Evolutionary conservation across 1,140 invertebrate genomes (phyloP), one percentile per base, ranked within the genome.

Genomic region (Pantala flavescens): DNA sequence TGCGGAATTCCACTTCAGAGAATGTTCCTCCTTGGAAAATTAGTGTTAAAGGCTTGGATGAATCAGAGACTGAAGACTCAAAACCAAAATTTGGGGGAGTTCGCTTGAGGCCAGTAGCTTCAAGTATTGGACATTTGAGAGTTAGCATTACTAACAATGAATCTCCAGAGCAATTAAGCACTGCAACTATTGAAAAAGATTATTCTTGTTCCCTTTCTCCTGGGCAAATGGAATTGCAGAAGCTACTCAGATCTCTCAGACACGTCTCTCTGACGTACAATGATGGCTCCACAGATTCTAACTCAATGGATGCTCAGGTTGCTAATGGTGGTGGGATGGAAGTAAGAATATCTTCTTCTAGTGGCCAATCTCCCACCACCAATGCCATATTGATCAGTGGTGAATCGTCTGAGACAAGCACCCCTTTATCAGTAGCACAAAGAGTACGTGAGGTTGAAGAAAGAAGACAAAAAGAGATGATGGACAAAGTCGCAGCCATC

Each of bases 371-470:
- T 12, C 7, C 70, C 19, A 16, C 5, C 7, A n/a, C 74, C 5
- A 74, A 74, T n/a, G 19, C 49, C 16, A 63, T 74, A 10, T 23
- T 43, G 16, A 55, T 70, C 21, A 24, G 42, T 14, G 23, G 24
- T 0, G n/a, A 43, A 5, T 55, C 73, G 0, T 43, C 55, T 9
- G 43, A 63, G 3, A 14, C 24, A 9, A 28, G 12, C 43, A 80
- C 81, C 0, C 80, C 81, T 55, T 83, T 81, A 81, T 83, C 82
- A n/a, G 84, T 86, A 70, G 82, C 84, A 5, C 84, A 86, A 78
- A 81, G 82, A 24, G 80, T 85, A 16, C 81, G 79, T 76, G 78
- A 80, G 74, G 79, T 80, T 12, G 81, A 82, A 70, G 81, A 83
- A 9, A 74, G 79, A 23, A 78, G 80, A n/a, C 72, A 71, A n/a